Conservation (phyloP, 37 sponge, comb jelly and placozoan species). For the Axinella damicornis region DNA sequence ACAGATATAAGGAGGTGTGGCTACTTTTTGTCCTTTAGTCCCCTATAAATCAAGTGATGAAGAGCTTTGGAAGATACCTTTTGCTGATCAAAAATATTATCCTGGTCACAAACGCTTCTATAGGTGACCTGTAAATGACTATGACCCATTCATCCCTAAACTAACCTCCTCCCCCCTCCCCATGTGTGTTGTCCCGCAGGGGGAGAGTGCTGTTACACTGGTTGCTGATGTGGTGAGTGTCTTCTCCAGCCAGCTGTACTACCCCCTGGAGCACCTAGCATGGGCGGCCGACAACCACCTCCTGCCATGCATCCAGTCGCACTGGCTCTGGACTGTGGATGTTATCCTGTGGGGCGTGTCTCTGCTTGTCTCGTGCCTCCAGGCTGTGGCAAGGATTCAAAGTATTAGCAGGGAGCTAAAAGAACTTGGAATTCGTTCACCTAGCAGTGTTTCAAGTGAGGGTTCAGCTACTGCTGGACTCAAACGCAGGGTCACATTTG, state of each 20-base stretch:
- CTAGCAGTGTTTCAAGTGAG: too few species aligned
- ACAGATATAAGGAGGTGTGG: too few species aligned
- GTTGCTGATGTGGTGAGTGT: background rate
- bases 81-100: too few species aligned
- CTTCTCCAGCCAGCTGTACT: slow-evolving; percentile 59
- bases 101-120: too few species aligned
- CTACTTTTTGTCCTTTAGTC: too few species aligned
- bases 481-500: background rate
- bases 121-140: too few species aligned
- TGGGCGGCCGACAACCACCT: slow-evolving; percentile 67
- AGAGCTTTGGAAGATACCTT: too few species aligned
- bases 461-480: too few species aligned
- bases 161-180: too few species aligned
- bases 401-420: background rate
- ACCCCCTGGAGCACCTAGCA: slow-evolving; percentile 78
- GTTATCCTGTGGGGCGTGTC: slow-evolving; percentile 34
- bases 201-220: background rate
- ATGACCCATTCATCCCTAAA: too few species aligned
- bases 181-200: background rate
- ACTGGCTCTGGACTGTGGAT: slow-evolving; percentile 33
- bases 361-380: slow-evolving; percentile 6
- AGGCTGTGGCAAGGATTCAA: background rate
- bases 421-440: background rate
- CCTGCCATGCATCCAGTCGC: slow-evolving; percentile 23
- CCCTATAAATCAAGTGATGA: too few species aligned